phyloP scores from a whole-genome alignment of 2,113 vertebrate species.

The Lagenorhynchus albirostris region DNA sequence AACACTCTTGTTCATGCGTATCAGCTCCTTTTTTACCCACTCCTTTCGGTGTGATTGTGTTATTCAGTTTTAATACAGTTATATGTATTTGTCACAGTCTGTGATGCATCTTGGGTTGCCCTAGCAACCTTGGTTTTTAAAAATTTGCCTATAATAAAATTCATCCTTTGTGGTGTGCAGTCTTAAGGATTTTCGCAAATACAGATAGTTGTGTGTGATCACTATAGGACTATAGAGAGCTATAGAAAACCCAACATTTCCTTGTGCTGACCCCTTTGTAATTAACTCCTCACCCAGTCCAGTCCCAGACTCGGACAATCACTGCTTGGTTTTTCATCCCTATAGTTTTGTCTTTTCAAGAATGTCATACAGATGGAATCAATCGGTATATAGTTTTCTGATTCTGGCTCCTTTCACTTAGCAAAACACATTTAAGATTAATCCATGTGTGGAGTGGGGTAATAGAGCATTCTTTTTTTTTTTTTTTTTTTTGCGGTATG shows the following conservation, averaged over 20 bases:
- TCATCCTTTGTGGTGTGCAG: neutral
- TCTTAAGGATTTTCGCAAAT: neutral
- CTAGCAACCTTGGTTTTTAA: neutral
- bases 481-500: neutral
- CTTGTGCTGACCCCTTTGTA: neutral
- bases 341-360: neutral
- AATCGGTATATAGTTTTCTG: neutral
- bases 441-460: neutral
- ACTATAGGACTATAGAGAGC: neutral
- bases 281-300: neutral
- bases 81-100: neutral
- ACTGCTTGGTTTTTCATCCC: neutral
- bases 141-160: neutral
- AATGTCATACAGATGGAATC: neutral
- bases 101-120: neutral
- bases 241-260: neutral
- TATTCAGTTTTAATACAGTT: neutral
- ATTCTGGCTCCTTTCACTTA: neutral
- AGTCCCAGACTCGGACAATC: neutral
- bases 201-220: neutral
- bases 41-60: neutral
- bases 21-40: neutral
- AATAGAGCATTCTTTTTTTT: neutral
- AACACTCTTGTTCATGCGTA: neutral
- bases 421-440: neutral